Conservation (phyloP, 2,888 invertebrate species). For the Seira ritae region DNA sequence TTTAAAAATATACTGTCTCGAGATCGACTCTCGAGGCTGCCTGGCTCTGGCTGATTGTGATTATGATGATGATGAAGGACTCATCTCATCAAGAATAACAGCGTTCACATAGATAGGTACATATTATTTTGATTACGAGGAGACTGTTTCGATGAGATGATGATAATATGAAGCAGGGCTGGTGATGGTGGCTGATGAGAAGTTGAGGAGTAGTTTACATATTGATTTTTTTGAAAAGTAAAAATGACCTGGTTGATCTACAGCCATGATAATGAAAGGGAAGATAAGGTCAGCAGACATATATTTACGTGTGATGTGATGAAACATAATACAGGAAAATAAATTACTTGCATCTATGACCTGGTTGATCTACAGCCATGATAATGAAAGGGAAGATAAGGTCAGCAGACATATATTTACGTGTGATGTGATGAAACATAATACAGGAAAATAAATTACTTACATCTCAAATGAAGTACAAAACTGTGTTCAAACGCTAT, state of each 20-base stretch:
- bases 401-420: too few species aligned
- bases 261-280: slow-evolving; percentile 24
- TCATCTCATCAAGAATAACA: background rate
- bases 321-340: slow-evolving; percentile 21
- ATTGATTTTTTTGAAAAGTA: slow-evolving; percentile 37
- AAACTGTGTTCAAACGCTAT: too few species aligned
- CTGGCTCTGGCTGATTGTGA: too few species aligned
- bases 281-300: slow-evolving; percentile 10
- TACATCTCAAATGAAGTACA: slow-evolving; percentile 3
- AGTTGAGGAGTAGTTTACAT: background rate
- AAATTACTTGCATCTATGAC: slow-evolving; percentile 27
- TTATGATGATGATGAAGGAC: background rate
- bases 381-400: slow-evolving; percentile 30
- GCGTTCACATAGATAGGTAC: background rate
- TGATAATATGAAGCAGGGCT: slow-evolving; percentile 21
- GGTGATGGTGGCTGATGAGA: background rate
- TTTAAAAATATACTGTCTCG: too few species aligned
- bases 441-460: slow-evolving; percentile 16
- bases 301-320: too few species aligned
- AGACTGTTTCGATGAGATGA: slow-evolving; percentile 31
- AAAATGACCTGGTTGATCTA: slow-evolving; percentile 46
- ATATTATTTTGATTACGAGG: background rate
- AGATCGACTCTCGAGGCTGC: too few species aligned
- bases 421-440: slow-evolving; percentile 13
- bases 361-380: slow-evolving; percentile 26